These are phyloP conservation scores for Drosophila phalerata DNA, from an alignment of 2,888 invertebrate species.

Conservation along the genomic window DNA sequence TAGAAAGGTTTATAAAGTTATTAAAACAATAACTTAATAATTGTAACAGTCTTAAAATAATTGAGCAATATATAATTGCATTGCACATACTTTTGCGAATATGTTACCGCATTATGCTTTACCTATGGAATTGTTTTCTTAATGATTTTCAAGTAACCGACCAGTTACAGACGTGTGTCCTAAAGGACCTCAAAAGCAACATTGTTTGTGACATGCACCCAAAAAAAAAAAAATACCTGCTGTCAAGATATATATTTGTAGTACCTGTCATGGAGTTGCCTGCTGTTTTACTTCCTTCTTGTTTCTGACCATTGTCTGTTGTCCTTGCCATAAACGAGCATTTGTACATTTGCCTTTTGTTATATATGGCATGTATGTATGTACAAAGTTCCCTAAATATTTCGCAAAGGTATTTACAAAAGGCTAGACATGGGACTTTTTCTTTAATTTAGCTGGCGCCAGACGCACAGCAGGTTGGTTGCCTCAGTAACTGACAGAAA, in stretches of 20 bases:
- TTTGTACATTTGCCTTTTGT: constrained; percentile 55
- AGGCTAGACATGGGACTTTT: constrained; percentile 52
- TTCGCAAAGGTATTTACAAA: constrained; percentile 51
- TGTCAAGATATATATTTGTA: constrained; percentile 2
- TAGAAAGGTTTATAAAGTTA: too few relatives aligned
- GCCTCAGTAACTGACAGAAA: constrained; percentile 9
- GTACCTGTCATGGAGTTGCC: constrained; percentile 51
- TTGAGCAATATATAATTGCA: too few relatives aligned
- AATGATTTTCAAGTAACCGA: background rate
- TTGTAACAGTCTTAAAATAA: too few relatives aligned
- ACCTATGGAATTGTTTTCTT: background rate
- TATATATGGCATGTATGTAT: constrained; percentile 21
- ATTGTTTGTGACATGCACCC: background rate
- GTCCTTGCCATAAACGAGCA: constrained; percentile 61
- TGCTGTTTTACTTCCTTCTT: constrained; percentile 53
- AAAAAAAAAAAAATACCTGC: constrained; percentile 32
- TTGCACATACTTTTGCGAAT: background rate
- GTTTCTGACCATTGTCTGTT: constrained; percentile 27
- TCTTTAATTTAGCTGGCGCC: constrained; percentile 71
- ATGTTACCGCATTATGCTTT: background rate
- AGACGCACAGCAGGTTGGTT: constrained; percentile 67
- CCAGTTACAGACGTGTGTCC: constrained; percentile 3
- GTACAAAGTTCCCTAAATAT: constrained; percentile 16
- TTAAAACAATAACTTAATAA: too few relatives aligned
- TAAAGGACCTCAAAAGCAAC: constrained; percentile 1